Base-by-base conservation (phyloP, 2,113 vertebrate genomes). In the Protobothrops mucrosquamatus region DNA sequence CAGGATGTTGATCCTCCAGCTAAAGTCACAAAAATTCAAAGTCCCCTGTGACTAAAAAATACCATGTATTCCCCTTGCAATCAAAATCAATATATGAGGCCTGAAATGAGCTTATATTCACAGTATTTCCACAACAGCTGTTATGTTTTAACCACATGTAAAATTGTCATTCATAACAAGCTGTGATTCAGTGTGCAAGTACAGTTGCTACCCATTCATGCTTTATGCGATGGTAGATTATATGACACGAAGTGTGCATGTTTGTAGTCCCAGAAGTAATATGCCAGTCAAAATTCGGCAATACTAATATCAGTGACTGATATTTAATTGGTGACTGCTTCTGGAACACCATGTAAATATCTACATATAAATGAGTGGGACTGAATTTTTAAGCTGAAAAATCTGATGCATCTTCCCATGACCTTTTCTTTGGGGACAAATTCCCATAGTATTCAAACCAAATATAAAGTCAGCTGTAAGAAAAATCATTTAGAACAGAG, bases 1-100 rank as follows among this genome's bases (percentile, higher is more conserved):
- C 34, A 81, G 22, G 92, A 29, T 3, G 91, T 95, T 87, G 15
- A 87, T 89, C 34, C 7, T 87, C 88, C 90, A 1, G 54, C 89
- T 94, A 95, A 96, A 89, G 54, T 87, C 90, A 86, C 2, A 46
- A 57, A 81, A 93, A 93, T 57, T 6, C 87, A 88, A 91, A 15
- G 15, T 39, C 6, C 2, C 39, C 20, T 8, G 0, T 57, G 22
- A 95, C 89, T 34, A 87, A 93, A 90, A 81, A 0, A 18, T 91
- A 1, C 29, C 12, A 20, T 87, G 59, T 56, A 11, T n/a, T 90
- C 88, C 92, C 85, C 34, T 94, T 86, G 61, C 6, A 93, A 61
- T 56, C 85, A 90, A 29, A 89, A 54, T 86, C 92, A 95, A 93
- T 29, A 59, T 9, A 85, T 3, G 0, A 0, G 46, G n/a, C 29